Conservation (phyloP, 2,113 vertebrate species). For the Tetraodon nigroviridis region DNA sequence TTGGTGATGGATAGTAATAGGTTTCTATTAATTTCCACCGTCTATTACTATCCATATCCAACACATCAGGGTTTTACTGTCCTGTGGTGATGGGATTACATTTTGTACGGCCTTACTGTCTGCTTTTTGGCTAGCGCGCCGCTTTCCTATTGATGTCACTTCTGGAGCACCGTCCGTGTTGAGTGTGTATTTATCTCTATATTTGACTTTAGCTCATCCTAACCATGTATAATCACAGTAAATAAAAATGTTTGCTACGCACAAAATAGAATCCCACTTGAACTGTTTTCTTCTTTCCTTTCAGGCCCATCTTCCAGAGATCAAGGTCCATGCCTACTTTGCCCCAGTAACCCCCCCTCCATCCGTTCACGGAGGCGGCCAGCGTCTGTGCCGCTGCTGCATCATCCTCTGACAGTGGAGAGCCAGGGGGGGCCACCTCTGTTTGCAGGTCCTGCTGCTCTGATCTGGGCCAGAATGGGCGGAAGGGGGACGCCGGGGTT, state of each 20-base stretch:
- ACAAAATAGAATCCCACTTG: background rate
- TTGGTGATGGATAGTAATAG: background rate
- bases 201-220: too few species aligned
- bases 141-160: too few species aligned
- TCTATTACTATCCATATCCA: too few species aligned
- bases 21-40: too few species aligned
- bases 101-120: too few species aligned
- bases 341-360: conserved; percentile 88
- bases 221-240: too few species aligned
- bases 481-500: conserved; percentile 13
- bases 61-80: too few species aligned
- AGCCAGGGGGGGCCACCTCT: conserved; percentile 72
- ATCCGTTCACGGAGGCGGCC: conserved; percentile 84
- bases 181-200: too few species aligned
- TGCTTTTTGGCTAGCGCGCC: too few species aligned
- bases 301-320: conserved; percentile 88
- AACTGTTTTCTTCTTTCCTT: background rate
- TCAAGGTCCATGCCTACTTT: conserved; percentile 92
- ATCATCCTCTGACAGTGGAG: conserved; percentile 83
- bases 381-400: conserved; percentile 88
- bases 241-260: background rate
- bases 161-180: too few species aligned
- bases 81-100: too few species aligned
- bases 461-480: conserved; percentile 45
- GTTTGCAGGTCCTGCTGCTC: conserved; percentile 72